These are phyloP conservation scores for Syrmaticus mikado DNA, from an alignment of 2,113 vertebrate genomes.

Conservation along the genomic window DNA sequence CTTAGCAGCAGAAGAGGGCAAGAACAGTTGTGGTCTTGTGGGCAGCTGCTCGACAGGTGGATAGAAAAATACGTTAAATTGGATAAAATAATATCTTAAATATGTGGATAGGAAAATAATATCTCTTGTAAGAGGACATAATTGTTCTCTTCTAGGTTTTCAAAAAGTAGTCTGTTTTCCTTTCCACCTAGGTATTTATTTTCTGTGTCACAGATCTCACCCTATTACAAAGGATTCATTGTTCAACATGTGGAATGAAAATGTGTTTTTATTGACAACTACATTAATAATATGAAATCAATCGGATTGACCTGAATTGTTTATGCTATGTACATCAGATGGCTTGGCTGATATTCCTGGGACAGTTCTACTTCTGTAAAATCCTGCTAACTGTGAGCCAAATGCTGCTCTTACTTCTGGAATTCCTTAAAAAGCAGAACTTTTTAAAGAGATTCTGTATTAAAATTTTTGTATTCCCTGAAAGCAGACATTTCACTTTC, in stretches of 20 bases:
- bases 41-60: neutral
- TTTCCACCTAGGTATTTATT: neutral
- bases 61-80: neutral
- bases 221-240: neutral
- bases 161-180: neutral
- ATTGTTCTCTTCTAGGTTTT: neutral
- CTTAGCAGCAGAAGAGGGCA: neutral
- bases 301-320: neutral
- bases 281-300: neutral
- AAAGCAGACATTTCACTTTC: neutral
- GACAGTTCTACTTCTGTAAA: neutral
- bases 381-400: neutral
- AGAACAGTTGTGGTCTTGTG: neutral
- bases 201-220: neutral
- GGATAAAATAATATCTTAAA: no score
- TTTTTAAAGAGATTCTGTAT: neutral
- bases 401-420: neutral
- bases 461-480: neutral
- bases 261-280: neutral
- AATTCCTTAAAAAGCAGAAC: neutral
- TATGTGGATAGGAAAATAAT: neutral
- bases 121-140: neutral
- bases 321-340: accelerated
- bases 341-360: neutral
- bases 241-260: neutral